Evolutionary conservation across 1,140 invertebrate species (phyloP), one percentile per base, ranked within the genome.

Genomic region (Apis florea): DNA sequence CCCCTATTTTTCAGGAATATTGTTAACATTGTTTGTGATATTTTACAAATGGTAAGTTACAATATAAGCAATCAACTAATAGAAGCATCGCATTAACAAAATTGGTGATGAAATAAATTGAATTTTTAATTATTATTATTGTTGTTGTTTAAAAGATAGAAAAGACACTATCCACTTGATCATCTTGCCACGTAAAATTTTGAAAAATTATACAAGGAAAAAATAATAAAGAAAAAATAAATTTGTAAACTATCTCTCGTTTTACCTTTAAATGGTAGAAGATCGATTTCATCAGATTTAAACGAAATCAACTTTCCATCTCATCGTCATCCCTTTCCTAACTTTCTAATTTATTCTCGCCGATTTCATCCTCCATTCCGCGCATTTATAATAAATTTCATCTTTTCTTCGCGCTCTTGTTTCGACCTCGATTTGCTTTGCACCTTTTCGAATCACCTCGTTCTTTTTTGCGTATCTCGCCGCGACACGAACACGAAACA

Each of bases 401-500:
- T 59, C 69, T 74, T n/a, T 71, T 70, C 64, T 67, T 70, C 64
- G 26, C 68, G 15, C 26, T 56, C 40, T 51, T 51, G 61, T 56
- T 40, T 72, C 53, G 68, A 47, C 63, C 58, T 54, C 63, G 49
- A 31, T 54, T 83, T 47, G 73, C 67, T 67, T 78, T 63, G 64
- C 74, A 82, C 59, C 71, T 85, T 56, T 63, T 73, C 59, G 31
- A 9, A 31, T 70, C 64, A 13, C 53, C n/a, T 79, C 82, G 73
- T 77, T 74, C 64, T 56, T 85, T 85, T 82, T 77, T 58, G 79
- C 84, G 71, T 77, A 54, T 66, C 83, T 56, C 73, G 83, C 67
- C 19, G 56, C 81, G 71, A 83, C 59, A 53, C 74, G 70, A 49
- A 81, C 71, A 67, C 69, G 70, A 64, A 77, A 86, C 71, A 26